Percentiles rank a stretch among this genome's conserved stretches.
Conservation (phyloP, 2,113 vertebrate genomes). For the Nannospalax galili region DNA sequence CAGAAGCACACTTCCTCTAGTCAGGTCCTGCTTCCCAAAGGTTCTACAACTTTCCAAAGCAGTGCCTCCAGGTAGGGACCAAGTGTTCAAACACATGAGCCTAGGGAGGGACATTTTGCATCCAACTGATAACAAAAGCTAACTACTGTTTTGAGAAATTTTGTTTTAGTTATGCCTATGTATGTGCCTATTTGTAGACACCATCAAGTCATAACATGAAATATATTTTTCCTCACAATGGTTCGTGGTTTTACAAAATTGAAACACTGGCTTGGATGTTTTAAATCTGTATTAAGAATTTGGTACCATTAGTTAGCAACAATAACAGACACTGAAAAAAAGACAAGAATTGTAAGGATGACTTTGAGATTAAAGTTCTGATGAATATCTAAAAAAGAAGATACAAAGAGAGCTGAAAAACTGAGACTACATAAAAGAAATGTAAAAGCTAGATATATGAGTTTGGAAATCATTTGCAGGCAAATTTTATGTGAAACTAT, state of each 20-base stretch:
- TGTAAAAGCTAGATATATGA: background rate
- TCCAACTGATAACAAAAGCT: background rate
- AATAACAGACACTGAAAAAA: background rate
- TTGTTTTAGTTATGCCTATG: background rate
- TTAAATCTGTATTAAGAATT: background rate
- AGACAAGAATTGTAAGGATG: background rate
- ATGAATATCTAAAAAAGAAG: slow-evolving; percentile 4
- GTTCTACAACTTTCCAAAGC: background rate
- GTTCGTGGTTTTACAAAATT: background rate
- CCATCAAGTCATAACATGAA: background rate
- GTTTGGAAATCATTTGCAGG: background rate
- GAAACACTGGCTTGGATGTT: background rate
- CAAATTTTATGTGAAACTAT: background rate
- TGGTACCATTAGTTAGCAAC: background rate
- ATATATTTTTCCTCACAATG: background rate
- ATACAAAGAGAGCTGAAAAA: background rate
- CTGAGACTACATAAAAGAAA: background rate
- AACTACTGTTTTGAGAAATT: background rate
- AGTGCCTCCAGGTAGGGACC: background rate
- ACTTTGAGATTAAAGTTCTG: slow-evolving; percentile 21
- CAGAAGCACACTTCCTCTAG: background rate
- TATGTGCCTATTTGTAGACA: background rate
- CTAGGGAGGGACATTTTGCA: background rate
- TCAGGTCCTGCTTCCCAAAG: background rate
- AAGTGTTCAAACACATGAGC: background rate